Conservation (phyloP, 2,113 vertebrate genomes). For the Bucco capensis region DNA sequence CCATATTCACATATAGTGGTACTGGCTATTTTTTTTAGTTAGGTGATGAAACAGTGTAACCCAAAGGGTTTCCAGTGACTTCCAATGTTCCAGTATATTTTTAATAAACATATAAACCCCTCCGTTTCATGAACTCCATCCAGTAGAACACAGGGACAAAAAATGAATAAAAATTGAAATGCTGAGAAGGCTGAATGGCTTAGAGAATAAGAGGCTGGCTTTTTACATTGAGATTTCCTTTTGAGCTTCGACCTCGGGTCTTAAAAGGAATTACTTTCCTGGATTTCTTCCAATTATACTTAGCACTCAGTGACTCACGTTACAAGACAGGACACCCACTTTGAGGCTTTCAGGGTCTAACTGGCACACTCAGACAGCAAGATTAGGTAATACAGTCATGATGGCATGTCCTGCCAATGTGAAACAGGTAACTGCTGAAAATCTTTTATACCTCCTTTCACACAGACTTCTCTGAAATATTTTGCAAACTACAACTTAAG, state of each 20-base stretch:
- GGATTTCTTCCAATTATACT: slow-evolving; percentile 11
- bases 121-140: not conserved
- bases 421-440: not conserved
- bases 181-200: slow-evolving; percentile 8
- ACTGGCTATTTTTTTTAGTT: not conserved
- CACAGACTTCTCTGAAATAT: not conserved
- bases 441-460: not conserved
- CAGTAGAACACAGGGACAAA: not conserved
- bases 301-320: slow-evolving; percentile 7
- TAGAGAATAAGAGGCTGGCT: not conserved
- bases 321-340: slow-evolving; percentile 15
- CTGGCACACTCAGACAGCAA: not conserved
- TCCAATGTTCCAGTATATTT: not conserved
- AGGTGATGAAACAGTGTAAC: not conserved
- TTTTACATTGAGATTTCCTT: slow-evolving; percentile 30
- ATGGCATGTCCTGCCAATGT: not conserved
- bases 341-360: slow-evolving; percentile 16
- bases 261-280: slow-evolving; percentile 27
- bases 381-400: not conserved
- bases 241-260: slow-evolving; percentile 20
- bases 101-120: not conserved
- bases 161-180: slow-evolving; percentile 45
- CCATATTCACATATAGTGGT: not conserved
- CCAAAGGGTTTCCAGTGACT: not conserved
- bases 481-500: not conserved